phyloP scores from a whole-genome alignment of 2,113 vertebrate species.

The Aphelocoma coerulescens region DNA sequence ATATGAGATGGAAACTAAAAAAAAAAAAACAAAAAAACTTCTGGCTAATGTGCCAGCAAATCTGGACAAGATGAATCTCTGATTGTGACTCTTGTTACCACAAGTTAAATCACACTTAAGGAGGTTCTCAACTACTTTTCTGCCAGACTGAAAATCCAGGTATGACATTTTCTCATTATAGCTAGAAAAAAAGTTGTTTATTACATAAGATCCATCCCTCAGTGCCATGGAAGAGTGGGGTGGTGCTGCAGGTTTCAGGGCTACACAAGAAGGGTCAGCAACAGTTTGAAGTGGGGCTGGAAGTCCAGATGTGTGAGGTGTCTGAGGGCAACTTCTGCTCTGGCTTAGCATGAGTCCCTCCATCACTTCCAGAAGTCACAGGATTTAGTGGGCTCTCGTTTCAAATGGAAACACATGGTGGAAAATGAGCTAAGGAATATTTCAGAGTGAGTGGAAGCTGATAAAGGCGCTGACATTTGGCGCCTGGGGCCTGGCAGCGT shows the following conservation, averaged over 20 bases:
- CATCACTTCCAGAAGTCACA: neutral
- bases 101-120: neutral
- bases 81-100: neutral
- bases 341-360: neutral
- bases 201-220: neutral
- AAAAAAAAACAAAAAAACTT: neutral
- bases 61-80: neutral
- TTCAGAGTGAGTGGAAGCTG: neutral
- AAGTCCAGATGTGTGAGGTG: slow-evolving; percentile 18
- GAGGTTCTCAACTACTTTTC: neutral
- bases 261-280: neutral
- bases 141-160: neutral
- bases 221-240: neutral
- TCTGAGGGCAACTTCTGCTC: neutral
- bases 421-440: neutral
- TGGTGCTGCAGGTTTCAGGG: neutral
- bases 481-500: neutral
- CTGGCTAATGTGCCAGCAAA: neutral
- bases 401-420: neutral
- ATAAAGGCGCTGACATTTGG: neutral
- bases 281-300: neutral
- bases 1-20: slow-evolving; percentile 6
- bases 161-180: neutral
- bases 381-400: neutral
- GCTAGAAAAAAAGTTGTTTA: neutral